These are phyloP conservation scores for Pseudeuparius sepicola DNA, from an alignment of 2,888 invertebrate species.

Conservation along the genomic window DNA sequence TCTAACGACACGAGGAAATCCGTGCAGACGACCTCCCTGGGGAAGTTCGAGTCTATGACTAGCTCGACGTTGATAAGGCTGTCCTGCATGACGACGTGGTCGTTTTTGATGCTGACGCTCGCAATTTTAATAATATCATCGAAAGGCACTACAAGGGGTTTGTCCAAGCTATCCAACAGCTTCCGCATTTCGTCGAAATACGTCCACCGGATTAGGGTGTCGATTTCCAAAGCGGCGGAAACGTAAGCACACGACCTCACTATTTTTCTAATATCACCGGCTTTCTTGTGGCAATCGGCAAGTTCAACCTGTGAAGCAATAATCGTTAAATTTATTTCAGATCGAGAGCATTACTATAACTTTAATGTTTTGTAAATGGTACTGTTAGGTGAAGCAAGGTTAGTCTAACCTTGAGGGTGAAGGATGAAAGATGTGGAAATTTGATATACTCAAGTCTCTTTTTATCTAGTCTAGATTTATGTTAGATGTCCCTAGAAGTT, in stretches of 20 bases:
- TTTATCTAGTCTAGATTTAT: too few species aligned
- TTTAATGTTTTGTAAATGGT: too few species aligned
- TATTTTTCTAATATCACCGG: conserved; percentile 65
- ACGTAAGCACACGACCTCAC: conserved; percentile 56
- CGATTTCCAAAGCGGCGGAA: conserved; percentile 64
- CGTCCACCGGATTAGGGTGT: conserved; percentile 47
- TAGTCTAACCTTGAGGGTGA: too few species aligned
- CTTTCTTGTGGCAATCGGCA: conserved; percentile 73
- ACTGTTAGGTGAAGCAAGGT: too few species aligned
- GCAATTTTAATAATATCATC: conserved; percentile 41
- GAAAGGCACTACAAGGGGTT: conserved; percentile 36
- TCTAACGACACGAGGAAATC: conserved; percentile 49
- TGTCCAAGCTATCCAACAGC: conserved; percentile 32
- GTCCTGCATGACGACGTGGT: conserved; percentile 46
- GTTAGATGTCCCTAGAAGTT: too few species aligned
- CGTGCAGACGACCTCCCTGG: conserved; percentile 55
- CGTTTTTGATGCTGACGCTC: conserved; percentile 32
- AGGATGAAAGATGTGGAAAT: too few species aligned
- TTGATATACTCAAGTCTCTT: too few species aligned
- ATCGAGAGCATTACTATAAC: too few species aligned
- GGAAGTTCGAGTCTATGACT: conserved; percentile 49
- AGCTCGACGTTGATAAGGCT: conserved; percentile 46
- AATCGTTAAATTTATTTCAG: too few species aligned
- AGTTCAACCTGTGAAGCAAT: too few species aligned
- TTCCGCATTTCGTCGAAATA: conserved; percentile 79